Conservation (phyloP, 92 coral and sea anemone species). For the Actinostola sp. region DNA sequence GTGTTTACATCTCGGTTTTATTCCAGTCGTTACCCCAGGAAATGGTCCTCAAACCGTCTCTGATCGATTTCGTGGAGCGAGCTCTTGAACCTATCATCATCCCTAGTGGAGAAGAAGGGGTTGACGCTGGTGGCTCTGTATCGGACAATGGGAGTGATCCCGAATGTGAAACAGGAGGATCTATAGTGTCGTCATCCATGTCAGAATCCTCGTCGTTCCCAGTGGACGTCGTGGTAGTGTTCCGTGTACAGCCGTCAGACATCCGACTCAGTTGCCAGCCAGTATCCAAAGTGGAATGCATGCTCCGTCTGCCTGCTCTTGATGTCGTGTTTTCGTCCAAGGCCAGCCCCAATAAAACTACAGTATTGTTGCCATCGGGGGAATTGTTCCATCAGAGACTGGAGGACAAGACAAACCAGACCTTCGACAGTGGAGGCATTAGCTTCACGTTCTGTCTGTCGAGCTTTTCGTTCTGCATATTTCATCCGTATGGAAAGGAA, state of each 20-base stretch:
- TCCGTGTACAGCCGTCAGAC: constrained; percentile 93
- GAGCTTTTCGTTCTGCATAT: constrained; percentile 93
- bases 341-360: constrained; percentile 86
- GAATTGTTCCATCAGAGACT: constrained; percentile 42
- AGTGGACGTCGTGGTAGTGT: constrained; percentile 93
- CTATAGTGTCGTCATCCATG: constrained; percentile 93
- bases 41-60: constrained; percentile 91
- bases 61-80: constrained; percentile 90
- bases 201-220: constrained; percentile 95
- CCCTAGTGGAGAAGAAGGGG: constrained; percentile 58
- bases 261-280: constrained; percentile 96
- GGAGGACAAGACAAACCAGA: constrained; percentile 42
- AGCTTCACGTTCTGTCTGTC: constrained; percentile 95
- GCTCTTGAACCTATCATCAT: constrained; percentile 92
- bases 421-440: constrained; percentile 93
- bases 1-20: constrained; percentile 85
- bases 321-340: constrained; percentile 95
- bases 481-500: constrained; percentile 97
- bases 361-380: constrained; percentile 37
- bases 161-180: constrained; percentile 77
- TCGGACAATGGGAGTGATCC: constrained; percentile 81
- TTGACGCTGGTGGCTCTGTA: constrained; percentile 60
- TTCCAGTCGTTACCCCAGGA: constrained; percentile 95
- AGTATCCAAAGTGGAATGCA: constrained; percentile 95
- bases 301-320: constrained; percentile 92